A percentile compares a stretch with the other conserved stretches of the same genome.
phyloP scores from a whole-genome alignment of 2,888 invertebrate genomes.

The Labia minor region DNA sequence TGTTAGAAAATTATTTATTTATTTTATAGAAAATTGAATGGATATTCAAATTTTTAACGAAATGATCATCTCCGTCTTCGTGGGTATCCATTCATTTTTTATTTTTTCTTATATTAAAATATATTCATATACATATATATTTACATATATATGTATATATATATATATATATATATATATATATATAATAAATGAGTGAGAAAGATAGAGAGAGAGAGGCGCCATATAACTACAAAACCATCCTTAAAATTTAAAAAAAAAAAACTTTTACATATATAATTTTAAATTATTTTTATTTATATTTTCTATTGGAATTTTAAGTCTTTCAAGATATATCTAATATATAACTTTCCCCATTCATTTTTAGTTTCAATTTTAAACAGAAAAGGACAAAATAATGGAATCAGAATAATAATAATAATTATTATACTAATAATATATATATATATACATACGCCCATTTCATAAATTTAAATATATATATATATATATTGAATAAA shows the following conservation, averaged over 20 bases:
- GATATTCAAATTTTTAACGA: conserved; percentile 27
- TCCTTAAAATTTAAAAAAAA: too few relatives aligned
- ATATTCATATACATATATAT: conserved; percentile 35
- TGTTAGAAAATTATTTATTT: conserved; percentile 14
- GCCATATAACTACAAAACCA: background rate
- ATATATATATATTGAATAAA: background rate
- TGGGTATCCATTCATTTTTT: conserved; percentile 32
- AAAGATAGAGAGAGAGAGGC: conserved; percentile 18
- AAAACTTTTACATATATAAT: too few relatives aligned
- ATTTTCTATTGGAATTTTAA: conserved; percentile 16
- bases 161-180: conserved; percentile 21
- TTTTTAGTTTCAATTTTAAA: background rate
- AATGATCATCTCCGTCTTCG: conserved; percentile 37
- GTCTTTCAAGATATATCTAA: conserved; percentile 29
- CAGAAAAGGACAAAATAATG: background rate
- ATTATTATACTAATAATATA: background rate
- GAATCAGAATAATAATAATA: background rate
- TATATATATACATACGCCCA: too few relatives aligned
- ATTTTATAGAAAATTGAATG: conserved; percentile 27
- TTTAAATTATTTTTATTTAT: too few relatives aligned
- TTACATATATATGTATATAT: conserved; percentile 34
- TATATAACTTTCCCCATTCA: background rate
- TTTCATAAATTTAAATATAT: too few relatives aligned
- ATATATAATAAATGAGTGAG: conserved; percentile 23
- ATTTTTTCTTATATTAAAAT: conserved; percentile 27